Evolutionary conservation across 1,140 invertebrate genomes (phyloP).

Genomic region (Solenopsis fugax): DNA sequence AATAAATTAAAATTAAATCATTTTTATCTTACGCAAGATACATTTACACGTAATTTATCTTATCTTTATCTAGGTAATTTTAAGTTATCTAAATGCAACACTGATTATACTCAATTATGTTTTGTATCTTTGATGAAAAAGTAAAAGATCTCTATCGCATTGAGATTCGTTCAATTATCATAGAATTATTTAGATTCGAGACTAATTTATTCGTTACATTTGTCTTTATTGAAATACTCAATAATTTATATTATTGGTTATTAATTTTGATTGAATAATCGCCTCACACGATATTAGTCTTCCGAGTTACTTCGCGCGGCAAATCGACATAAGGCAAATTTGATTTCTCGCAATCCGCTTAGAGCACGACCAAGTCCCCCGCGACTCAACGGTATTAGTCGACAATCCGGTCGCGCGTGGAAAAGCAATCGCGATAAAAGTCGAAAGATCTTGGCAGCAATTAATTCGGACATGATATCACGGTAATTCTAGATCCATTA

Average conservation of each 20-base stretch:
- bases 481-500: constrained; percentile 35
- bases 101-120: no score
- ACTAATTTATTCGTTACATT: background rate
- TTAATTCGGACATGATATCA: constrained; percentile 15
- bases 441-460: constrained; percentile 16
- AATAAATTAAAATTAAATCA: no score
- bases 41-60: no score
- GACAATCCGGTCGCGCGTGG: constrained; percentile 1
- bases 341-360: constrained; percentile 53
- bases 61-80: no score
- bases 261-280: background rate
- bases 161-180: background rate
- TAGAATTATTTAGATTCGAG: background rate
- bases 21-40: no score
- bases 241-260: background rate
- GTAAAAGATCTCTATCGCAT: background rate
- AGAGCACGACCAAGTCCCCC: background rate
- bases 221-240: background rate
- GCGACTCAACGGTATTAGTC: background rate
- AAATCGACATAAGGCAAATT: constrained; percentile 23
- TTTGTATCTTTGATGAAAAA: background rate
- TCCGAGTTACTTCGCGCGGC: background rate
- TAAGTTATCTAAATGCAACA: no score
- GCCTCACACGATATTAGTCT: background rate
- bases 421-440: constrained; percentile 35